Conservation (phyloP, 2,888 invertebrate genomes). For the Nasonovia ribisnigri region DNA sequence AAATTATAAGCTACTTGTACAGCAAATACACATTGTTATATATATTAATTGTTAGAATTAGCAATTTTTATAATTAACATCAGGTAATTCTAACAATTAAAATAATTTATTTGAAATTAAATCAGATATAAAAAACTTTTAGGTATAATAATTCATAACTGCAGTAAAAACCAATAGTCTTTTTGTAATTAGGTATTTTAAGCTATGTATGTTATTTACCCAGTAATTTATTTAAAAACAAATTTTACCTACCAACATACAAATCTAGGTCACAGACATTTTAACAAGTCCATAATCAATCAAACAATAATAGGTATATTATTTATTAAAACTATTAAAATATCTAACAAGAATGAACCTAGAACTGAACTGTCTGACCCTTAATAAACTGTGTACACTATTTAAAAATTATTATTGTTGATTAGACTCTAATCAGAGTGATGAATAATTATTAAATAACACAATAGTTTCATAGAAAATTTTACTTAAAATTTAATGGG, state of each 20-base stretch:
- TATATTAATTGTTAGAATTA: no score
- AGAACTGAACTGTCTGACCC: background rate
- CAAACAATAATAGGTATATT: background rate
- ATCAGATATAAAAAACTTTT: background rate
- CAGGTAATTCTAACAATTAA: background rate
- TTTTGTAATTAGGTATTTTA: background rate
- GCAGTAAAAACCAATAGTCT: background rate
- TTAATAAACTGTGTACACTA: background rate
- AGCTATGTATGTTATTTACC: no score
- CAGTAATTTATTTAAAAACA: background rate
- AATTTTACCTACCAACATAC: no score
- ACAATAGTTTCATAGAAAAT: background rate
- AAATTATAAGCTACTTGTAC: background rate
- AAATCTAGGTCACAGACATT: background rate
- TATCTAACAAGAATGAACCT: background rate
- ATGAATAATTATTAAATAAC: background rate
- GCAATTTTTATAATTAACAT: no score
- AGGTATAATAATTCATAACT: background rate
- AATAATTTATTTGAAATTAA: background rate
- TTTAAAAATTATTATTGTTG: background rate
- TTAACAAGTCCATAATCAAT: background rate
- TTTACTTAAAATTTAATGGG: background rate
- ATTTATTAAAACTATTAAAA: background rate
- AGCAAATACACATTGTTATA: background rate
- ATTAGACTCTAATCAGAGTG: background rate